Conservation (phyloP, 2,113 vertebrate species). For the Anhinga rufa region DNA sequence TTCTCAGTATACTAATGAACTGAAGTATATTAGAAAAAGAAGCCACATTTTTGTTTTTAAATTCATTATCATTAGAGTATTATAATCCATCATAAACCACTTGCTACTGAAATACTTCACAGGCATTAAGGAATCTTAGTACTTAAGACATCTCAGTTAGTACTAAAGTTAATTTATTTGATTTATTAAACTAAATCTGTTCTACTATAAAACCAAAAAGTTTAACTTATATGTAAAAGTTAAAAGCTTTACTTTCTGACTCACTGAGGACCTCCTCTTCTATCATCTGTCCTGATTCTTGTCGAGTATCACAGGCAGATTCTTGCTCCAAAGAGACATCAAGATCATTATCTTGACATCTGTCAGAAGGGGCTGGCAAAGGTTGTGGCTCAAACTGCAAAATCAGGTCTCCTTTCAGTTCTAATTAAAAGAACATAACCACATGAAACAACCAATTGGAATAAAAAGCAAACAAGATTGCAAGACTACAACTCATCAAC, state of each 20-base stretch:
- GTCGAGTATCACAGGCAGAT: background rate
- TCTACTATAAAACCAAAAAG: background rate
- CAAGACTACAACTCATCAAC: background rate
- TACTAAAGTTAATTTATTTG: background rate
- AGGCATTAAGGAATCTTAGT: background rate
- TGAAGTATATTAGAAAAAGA: background rate
- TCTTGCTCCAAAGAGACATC: constrained; percentile 84
- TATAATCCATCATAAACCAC: background rate
- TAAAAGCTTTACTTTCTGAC: constrained; percentile 42
- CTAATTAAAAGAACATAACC: constrained; percentile 58
- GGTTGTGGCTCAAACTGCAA: constrained; percentile 87
- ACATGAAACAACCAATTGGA: background rate
- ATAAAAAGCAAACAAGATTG: background rate
- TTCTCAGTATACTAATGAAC: background rate
- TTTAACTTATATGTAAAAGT: background rate
- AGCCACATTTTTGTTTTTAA: background rate
- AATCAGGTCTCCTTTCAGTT: constrained; percentile 82
- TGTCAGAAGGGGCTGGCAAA: constrained; percentile 73
- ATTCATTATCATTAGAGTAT: background rate
- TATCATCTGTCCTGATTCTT: background rate
- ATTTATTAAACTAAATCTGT: background rate
- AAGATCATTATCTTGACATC: constrained; percentile 81
- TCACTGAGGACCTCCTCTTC: background rate
- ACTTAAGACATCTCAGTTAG: background rate
- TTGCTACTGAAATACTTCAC: background rate